Evolutionary conservation across 1,140 invertebrate genomes (phyloP).

Genomic region (Drosophila sp.): DNA sequence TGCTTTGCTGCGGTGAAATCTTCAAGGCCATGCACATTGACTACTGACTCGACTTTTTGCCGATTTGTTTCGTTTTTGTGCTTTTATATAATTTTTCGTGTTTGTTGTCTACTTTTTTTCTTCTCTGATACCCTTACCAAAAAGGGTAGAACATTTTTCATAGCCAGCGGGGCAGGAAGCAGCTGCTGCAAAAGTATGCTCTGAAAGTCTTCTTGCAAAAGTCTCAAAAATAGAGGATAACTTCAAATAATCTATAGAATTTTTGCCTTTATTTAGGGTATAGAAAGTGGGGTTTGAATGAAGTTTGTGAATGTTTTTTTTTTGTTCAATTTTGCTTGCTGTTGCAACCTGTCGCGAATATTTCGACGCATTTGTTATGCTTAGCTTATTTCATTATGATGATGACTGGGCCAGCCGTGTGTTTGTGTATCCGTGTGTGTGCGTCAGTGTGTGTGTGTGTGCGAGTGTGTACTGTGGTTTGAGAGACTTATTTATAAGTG

Average conservation of each 20-base stretch:
- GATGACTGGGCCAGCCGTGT: slow-evolving; percentile 39
- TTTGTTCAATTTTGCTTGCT: slow-evolving; percentile 35
- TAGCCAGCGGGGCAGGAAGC: too few species aligned
- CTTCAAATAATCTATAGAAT: too few species aligned
- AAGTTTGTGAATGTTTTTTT: background rate
- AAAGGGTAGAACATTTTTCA: background rate
- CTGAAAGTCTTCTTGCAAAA: too few species aligned
- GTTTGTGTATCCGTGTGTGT: background rate
- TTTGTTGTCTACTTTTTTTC: slow-evolving; percentile 7
- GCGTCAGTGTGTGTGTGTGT: slow-evolving; percentile 21
- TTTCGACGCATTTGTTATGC: slow-evolving; percentile 81
- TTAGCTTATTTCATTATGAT: slow-evolving; percentile 77
- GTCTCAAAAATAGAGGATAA: too few species aligned
- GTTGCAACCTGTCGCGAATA: slow-evolving; percentile 78
- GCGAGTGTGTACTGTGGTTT: slow-evolving; percentile 30
- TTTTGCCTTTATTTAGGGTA: background rate
- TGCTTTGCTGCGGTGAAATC: slow-evolving; percentile 67
- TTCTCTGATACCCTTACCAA: slow-evolving; percentile 17
- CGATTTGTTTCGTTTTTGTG: slow-evolving; percentile 46
- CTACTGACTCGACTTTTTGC: slow-evolving; percentile 68
- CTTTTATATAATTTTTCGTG: slow-evolving; percentile 71
- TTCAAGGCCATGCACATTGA: slow-evolving; percentile 74
- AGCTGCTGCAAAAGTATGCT: too few species aligned
- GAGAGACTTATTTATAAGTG: slow-evolving; percentile 65
- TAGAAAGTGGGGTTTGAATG: background rate